Conservation (phyloP, 2,113 vertebrate species). For the Panurus biarmicus region DNA sequence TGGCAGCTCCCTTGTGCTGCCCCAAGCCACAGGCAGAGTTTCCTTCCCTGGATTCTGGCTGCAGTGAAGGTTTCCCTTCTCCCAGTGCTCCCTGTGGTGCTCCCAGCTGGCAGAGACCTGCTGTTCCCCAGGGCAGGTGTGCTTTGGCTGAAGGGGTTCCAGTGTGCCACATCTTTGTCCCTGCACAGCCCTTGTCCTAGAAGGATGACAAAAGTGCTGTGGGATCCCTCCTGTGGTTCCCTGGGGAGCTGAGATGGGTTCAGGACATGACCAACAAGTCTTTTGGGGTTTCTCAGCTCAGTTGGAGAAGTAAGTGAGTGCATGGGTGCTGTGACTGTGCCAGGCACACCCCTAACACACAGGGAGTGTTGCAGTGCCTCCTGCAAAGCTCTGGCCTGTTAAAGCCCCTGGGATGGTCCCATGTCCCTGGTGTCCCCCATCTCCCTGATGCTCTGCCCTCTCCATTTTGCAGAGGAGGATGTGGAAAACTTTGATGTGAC, state of each 20-base stretch:
- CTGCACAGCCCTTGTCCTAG: neutral
- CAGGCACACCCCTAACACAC: neutral
- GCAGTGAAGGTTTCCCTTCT: neutral
- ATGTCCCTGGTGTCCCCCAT: accelerated
- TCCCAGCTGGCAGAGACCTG: neutral
- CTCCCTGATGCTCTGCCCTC: neutral
- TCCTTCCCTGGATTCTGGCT: neutral
- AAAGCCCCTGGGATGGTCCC: neutral
- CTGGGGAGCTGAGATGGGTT: neutral
- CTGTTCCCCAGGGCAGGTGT: neutral
- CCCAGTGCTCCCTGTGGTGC: neutral
- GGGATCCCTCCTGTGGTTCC: neutral
- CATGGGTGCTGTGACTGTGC: neutral
- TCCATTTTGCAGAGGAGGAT: constrained; percentile 81
- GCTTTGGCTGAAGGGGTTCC: neutral
- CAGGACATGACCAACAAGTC: neutral
- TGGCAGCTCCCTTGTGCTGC: neutral
- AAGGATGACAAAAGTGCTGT: neutral
- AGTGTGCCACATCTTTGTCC: neutral
- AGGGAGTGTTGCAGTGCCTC: neutral
- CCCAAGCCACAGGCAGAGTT: neutral
- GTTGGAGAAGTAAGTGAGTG: neutral
- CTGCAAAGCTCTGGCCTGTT: neutral
- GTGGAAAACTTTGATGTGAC: constrained; percentile 95
- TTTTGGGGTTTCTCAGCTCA: neutral